Evolutionary conservation across 37 sponge, comb jelly and placozoan species (phyloP), one percentile per base, ranked within the genome.

Genomic region (Corticium candelabrum): DNA sequence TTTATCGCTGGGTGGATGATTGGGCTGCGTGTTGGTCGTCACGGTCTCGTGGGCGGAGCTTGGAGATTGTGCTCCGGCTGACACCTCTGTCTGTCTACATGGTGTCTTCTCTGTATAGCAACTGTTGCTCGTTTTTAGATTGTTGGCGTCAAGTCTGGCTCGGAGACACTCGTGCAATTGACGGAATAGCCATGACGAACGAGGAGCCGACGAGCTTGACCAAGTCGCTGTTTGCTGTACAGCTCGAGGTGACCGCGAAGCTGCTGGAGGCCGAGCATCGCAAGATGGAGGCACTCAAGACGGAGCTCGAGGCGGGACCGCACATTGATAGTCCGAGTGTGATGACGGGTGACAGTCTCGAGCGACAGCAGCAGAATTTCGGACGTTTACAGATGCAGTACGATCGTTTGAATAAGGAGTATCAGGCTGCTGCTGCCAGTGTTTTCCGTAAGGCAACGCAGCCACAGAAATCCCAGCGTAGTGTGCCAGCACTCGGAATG

Each of bases 211-310:
- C 62, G 62, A 11, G 21, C 62, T 27, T 21, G 62, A 50, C 62
- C 62, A 50, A 50, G 21, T 50, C 62, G 15, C 70, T 88, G 1
- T 79, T 88, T 32, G 81, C 78, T 21, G 77, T 88, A 31, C 89
- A 88, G 76, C 76, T 88, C 32, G 89, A 95, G 87, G 85, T 95
- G 4, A 91, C 92, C 31, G 96, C 87, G 76, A 81, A 86, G 40
- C 81, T 95, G 74, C 81, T 95, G 68, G 87, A 86, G 75, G 87
- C 92, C 35, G 96, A 95, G 79, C 91, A 91, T 68, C 77, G 84
- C 38, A 95, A 91, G 33, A 38, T 95, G 38, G 41, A 67, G 29
- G 80, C 78, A 7, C 69, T 90, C 2, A 85, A 84, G 40, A 36
- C 74, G 11, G 90, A 90, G 27, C 77, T 93, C 1, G 82, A 74